phyloP scores from a whole-genome alignment of 2,113 vertebrate genomes.

The Takifugu flavidus region DNA sequence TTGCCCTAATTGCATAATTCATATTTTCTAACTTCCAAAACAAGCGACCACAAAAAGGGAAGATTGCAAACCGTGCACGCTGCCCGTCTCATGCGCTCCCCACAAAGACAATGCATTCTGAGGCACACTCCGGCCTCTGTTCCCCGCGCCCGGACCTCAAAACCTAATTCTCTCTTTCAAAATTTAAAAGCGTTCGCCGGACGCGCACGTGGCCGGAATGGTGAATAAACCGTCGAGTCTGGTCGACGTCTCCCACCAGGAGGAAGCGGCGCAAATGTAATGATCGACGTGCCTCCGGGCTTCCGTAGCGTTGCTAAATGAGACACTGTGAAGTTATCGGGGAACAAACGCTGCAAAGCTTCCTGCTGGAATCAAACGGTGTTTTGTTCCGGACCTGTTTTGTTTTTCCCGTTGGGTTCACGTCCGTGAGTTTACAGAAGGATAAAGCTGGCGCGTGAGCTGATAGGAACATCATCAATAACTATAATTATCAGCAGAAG shows the following conservation, averaged over 20 bases:
- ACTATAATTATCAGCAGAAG: no score
- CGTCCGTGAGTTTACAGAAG: no score
- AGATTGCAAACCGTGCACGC: not conserved
- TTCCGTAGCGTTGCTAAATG: no score
- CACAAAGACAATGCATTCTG: slow-evolving; percentile 21
- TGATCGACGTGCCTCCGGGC: slow-evolving; percentile 15
- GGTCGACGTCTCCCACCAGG: slow-evolving; percentile 27
- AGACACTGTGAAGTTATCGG: no score
- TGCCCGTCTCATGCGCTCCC: not conserved
- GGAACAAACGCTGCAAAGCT: no score
- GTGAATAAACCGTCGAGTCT: slow-evolving; percentile 56
- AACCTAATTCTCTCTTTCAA: slow-evolving; percentile 47
- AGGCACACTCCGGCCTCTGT: slow-evolving; percentile 38
- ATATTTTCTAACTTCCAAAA: not conserved
- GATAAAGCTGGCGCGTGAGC: no score
- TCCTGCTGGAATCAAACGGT: no score
- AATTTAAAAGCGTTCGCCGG: slow-evolving; percentile 33
- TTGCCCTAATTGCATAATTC: not conserved
- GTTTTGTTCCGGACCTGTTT: no score
- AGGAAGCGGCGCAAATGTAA: slow-evolving; percentile 38
- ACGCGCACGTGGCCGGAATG: slow-evolving; percentile 51
- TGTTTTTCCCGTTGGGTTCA: no score
- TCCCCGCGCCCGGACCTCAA: slow-evolving; percentile 33
- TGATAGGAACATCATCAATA: no score
- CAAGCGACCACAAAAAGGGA: not conserved